Evolutionary conservation across 2,888 invertebrate species (phyloP), one percentile per base, ranked within the genome.

Genomic region (Crocallis elinguaria): DNA sequence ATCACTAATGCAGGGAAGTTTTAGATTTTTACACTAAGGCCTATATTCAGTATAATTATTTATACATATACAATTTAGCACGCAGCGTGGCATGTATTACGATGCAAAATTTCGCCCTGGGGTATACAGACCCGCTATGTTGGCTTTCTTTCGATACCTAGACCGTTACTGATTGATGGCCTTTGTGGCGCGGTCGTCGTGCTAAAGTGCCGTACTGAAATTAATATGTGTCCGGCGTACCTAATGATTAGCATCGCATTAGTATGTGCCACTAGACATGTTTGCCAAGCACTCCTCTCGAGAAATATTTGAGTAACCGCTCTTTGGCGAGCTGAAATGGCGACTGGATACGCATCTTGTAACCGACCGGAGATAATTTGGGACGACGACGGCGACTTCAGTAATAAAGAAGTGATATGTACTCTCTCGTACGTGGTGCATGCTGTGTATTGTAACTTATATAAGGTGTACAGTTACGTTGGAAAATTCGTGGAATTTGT

Each of bases 181-280:
- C 70, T 81, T 75, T 75, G 79, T 75, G 69, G 70, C 64, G 61
- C 72, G 68, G 67, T 71, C 63, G 75, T 71, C 67, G 69, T 75
- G 74, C 75, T 70, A 77, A 83, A 84, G 79, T 84, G 81, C 84
- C 86, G 83, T 85, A 80, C 76, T 77, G 67, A 82, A 86, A 87
- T 88, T 84, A 86, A 86, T 88, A 88, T 88, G 87, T 84, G 82
- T 77, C 78, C 71, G 71, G 78, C 84, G 85, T 85, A 61, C 58
- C 57, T 59, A 82, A 79, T 82, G 73, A 85, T 86, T 86, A 87
- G 84, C 88, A 86, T 86, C 75, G 58, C 86, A 88, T 88, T 88
- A 85, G 84, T 87, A 87, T 86, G 87, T 82, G 71, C 74, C 75
- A 71, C 77, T 73, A 73, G 75, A 67, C 73, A 67, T 82, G 80